A percentile compares a stretch with the other conserved stretches of the same genome.
phyloP scores from a whole-genome alignment of 1,140 invertebrate species.

The Gonioctena quinquepunctata region DNA sequence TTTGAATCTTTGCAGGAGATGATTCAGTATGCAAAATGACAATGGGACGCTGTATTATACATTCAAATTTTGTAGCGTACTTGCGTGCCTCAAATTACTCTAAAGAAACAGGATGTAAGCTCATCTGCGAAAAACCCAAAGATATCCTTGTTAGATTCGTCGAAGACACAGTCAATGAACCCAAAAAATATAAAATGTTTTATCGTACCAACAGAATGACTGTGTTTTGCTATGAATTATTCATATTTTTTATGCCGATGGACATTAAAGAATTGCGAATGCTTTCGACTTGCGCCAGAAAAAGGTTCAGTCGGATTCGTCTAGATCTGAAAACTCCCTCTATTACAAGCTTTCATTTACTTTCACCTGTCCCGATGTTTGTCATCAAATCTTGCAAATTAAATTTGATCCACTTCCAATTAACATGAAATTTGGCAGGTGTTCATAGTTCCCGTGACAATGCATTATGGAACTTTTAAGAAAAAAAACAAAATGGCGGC shows the following conservation, averaged over 20 bases:
- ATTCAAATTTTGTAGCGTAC: neutral
- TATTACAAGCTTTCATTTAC: too few species aligned
- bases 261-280: too few species aligned
- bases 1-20: neutral
- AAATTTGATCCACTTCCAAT: too few species aligned
- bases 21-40: neutral
- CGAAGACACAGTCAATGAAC: neutral
- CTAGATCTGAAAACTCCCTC: too few species aligned
- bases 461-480: too few species aligned
- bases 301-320: neutral
- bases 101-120: neutral
- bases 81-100: neutral
- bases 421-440: too few species aligned
- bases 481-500: too few species aligned
- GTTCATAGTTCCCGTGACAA: too few species aligned
- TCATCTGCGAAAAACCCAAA: neutral
- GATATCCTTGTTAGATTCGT: neutral
- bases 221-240: neutral
- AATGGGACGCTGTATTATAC: neutral
- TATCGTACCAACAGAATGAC: neutral
- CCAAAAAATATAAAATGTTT: neutral
- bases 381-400: too few species aligned
- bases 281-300: neutral
- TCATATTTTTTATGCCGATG: neutral
- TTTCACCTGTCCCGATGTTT: too few species aligned